These are phyloP conservation scores for Lottia gigantea DNA, from an alignment of 2,888 invertebrate species.

Conservation along the genomic window DNA sequence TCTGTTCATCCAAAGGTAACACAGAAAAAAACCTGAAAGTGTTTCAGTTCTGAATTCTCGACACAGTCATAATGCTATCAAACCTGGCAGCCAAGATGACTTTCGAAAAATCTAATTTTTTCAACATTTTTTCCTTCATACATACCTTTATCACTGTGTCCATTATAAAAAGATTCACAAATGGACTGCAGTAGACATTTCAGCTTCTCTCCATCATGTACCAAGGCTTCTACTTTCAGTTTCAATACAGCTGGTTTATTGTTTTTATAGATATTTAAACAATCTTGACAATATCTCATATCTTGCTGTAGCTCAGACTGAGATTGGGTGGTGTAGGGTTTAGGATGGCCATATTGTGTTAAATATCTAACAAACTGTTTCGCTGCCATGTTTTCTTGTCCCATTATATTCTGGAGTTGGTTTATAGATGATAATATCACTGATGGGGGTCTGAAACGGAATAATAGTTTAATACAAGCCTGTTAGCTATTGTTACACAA, in stretches of 20 bases:
- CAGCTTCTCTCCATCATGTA: conserved; percentile 14
- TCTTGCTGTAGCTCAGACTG: conserved; percentile 32
- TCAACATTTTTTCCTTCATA: too few relatives aligned
- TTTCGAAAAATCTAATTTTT: too few relatives aligned
- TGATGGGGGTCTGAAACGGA: too few relatives aligned
- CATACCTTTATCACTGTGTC: too few relatives aligned
- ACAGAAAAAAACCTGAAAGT: too few relatives aligned
- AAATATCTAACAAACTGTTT: conserved; percentile 45
- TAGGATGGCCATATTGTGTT: conserved; percentile 48
- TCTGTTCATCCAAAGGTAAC: too few relatives aligned
- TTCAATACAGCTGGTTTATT: conserved; percentile 27
- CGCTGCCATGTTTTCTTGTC: conserved; percentile 39
- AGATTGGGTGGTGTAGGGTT: conserved; percentile 35
- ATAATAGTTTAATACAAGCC: too few relatives aligned
- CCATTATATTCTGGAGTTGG: conserved; percentile 39
- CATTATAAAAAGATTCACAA: neutral
- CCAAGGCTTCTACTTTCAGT: conserved; percentile 36
- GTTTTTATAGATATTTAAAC: conserved; percentile 29
- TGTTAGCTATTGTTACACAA: too few relatives aligned
- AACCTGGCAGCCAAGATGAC: too few relatives aligned
- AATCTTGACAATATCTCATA: conserved; percentile 23
- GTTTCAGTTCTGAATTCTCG: too few relatives aligned
- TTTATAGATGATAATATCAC: conserved; percentile 6
- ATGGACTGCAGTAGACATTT: neutral
- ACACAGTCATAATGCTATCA: too few relatives aligned